Base-by-base conservation (phyloP, 64 coral and sea anemone genomes). In the Actinia tenebrosa region DNA sequence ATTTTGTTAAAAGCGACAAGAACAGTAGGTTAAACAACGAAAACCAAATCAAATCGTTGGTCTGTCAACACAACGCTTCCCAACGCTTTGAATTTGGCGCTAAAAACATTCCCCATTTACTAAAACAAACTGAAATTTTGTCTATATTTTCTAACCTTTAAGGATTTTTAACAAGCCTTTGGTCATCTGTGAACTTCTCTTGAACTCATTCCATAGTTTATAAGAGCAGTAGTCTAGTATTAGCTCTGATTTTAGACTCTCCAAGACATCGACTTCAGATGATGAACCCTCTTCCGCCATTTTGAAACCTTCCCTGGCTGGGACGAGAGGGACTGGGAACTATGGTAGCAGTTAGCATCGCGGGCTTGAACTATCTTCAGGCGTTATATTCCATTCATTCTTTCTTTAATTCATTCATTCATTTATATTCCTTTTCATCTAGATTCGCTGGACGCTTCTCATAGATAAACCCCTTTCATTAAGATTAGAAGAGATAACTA, bases 171-270 rank as follows among this genome's bases (percentile, higher is more conserved):
- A 44, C 16, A 14, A 19, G 18, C 13, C 44, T 22, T 53, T 81
- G 3, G 79, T 53, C 79, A 81, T 18, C 44, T 81, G 3, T 45
- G 79, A 81, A 14, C 79, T 45, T 81, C 79, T 53, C 50, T 81
- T 81, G 19, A 81, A 81, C 46, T 81, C 79, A 50, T 81, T 81
- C 79, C 79, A 81, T 50, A 81, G 79, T 53, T 81, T 81, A 53
- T 81, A 23, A 7, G 79, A 81, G 44, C 79, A 50, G 44, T 37
- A 81, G 79, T 81, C 79, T 14, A 81, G 27, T 10, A 81, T 45
- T 7, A 81, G 50, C 14, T 81, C 79, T 81, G 43, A 20, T 53
- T 81, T 53, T 47, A 81, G 79, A 20, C 17, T 81, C 14, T 81
- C 46, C 22, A 81, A 23, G 8, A 20, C 79, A 20, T 81, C 44